Conservation (phyloP, 2,113 vertebrate genomes). For the Elachura formosa region DNA sequence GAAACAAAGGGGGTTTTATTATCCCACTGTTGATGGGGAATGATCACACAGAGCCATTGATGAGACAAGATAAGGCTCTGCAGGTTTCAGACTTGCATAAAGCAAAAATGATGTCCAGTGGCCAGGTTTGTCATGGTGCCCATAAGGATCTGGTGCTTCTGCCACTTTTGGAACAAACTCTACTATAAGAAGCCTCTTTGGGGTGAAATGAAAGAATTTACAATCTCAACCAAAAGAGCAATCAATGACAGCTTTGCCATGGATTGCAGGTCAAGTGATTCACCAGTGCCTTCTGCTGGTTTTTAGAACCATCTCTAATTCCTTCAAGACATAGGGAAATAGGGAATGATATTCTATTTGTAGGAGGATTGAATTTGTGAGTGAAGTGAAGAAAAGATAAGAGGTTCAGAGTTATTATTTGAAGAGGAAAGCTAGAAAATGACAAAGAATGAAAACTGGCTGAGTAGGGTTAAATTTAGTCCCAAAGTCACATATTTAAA, state of each 20-base stretch:
- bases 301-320: not conserved
- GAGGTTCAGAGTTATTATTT: not conserved
- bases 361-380: not conserved
- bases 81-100: not conserved
- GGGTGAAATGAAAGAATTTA: not conserved
- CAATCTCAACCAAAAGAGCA: not conserved
- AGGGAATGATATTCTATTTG: not conserved
- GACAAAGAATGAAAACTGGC: not conserved
- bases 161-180: not conserved
- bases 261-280: not conserved
- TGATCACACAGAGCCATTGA: not conserved
- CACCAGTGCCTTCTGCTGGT: not conserved
- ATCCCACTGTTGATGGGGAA: not conserved
- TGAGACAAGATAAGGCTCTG: not conserved
- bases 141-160: not conserved
- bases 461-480: not conserved
- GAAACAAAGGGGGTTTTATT: not conserved
- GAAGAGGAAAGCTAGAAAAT: not conserved
- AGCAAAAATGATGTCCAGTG: not conserved
- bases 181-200: not conserved
- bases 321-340: not conserved
- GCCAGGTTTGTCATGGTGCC: not conserved
- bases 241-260: not conserved
- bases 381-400: not conserved
- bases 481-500: not conserved